These are phyloP conservation scores for Calcarius lapponicus DNA, from an alignment of 2,797 vertebrate genomes.

Conservation along the genomic window DNA sequence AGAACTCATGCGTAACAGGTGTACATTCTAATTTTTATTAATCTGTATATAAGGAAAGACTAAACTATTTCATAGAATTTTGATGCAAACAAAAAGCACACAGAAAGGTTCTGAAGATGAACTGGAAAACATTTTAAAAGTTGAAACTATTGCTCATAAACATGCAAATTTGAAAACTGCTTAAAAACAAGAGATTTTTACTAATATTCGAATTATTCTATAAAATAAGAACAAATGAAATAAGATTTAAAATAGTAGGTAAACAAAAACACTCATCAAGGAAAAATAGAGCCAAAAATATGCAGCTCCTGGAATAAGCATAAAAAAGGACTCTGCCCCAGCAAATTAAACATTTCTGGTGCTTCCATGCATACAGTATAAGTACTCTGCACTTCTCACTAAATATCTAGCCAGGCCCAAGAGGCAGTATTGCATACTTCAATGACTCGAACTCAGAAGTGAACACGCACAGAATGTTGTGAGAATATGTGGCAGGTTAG, in stretches of 20 bases:
- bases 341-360: neutral
- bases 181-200: neutral
- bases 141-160: neutral
- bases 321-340: neutral
- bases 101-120: neutral
- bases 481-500: neutral
- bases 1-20: neutral
- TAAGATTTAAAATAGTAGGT: neutral
- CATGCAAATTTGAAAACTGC: neutral
- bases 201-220: neutral
- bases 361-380: neutral
- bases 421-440: neutral
- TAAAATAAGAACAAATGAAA: neutral
- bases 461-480: neutral
- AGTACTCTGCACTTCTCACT: neutral
- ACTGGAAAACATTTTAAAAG: neutral
- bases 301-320: neutral
- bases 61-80: neutral
- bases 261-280: neutral
- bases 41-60: neutral
- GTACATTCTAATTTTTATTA: neutral
- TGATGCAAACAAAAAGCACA: neutral
- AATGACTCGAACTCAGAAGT: neutral
- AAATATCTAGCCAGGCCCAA: neutral
- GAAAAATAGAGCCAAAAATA: neutral